phyloP scores from a whole-genome alignment of 2,113 vertebrate species.

The Callorhinus ursinus region DNA sequence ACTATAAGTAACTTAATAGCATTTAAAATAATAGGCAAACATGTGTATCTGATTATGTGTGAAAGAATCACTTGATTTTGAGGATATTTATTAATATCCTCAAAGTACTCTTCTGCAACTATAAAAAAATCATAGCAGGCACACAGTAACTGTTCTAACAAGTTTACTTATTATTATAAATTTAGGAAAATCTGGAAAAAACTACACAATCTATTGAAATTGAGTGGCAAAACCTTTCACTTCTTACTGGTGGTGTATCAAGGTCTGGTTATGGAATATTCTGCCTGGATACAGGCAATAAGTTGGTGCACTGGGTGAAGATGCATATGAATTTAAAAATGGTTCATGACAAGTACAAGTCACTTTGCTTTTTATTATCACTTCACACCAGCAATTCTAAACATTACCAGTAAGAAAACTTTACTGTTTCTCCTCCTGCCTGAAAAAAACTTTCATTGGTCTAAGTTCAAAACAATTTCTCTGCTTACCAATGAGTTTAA shows the following conservation, averaged over 20 bases:
- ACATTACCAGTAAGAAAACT: background rate
- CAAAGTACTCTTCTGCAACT: background rate
- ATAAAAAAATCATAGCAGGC: background rate
- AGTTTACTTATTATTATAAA: background rate
- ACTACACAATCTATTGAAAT: background rate
- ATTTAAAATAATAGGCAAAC: background rate
- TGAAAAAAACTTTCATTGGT: background rate
- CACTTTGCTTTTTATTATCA: background rate
- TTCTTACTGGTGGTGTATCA: background rate
- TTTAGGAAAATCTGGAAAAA: background rate
- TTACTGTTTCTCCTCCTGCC: background rate
- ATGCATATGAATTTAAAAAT: background rate
- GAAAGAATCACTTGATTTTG: background rate
- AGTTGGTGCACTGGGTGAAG: background rate
- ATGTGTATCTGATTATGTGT: background rate
- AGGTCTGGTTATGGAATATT: background rate
- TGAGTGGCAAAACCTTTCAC: background rate
- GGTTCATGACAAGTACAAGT: background rate
- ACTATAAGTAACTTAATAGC: background rate
- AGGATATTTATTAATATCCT: background rate
- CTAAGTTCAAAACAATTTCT: background rate
- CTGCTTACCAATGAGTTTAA: background rate
- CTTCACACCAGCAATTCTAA: background rate
- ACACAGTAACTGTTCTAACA: background rate
- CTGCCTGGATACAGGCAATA: background rate